Conservation (phyloP, 2,797 vertebrate species). For the Trachops cirrhosus region DNA sequence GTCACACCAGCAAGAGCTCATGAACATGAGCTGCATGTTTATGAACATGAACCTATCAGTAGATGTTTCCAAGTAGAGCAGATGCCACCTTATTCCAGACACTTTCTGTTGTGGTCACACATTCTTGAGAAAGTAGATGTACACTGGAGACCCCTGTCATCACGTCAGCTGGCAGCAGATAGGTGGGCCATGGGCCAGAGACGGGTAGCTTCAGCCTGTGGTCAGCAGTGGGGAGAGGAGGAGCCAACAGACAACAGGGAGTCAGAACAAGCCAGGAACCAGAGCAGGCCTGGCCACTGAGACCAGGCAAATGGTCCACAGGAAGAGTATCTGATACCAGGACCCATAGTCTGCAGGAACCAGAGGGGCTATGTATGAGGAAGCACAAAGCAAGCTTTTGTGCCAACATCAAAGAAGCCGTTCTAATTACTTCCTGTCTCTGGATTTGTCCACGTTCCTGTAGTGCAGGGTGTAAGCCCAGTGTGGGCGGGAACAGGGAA, state of each 20-base stretch:
- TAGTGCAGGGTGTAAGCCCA: not conserved
- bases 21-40: not conserved
- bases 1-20: not conserved
- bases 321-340: not conserved
- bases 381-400: not conserved
- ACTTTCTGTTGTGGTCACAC: not conserved
- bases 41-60: not conserved
- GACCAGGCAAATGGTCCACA: not conserved
- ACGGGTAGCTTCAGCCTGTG: not conserved
- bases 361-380: not conserved
- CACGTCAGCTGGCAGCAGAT: not conserved
- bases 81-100: not conserved
- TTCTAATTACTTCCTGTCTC: not conserved
- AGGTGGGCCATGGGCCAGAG: not conserved
- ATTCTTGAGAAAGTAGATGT: not conserved
- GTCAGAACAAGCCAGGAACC: not conserved
- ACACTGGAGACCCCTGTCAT: not conserved
- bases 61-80: not conserved
- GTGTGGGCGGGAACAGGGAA: no score
- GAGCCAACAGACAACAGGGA: not conserved
- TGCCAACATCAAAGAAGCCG: not conserved
- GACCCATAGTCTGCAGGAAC: not conserved
- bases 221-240: not conserved
- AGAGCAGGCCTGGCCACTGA: not conserved
- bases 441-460: not conserved